A percentile compares a stretch with the other conserved stretches of the same genome.
Evolutionary conservation across 53 echinoderm and acorn worm species (phyloP).

Genomic region (Henricia sp.): DNA sequence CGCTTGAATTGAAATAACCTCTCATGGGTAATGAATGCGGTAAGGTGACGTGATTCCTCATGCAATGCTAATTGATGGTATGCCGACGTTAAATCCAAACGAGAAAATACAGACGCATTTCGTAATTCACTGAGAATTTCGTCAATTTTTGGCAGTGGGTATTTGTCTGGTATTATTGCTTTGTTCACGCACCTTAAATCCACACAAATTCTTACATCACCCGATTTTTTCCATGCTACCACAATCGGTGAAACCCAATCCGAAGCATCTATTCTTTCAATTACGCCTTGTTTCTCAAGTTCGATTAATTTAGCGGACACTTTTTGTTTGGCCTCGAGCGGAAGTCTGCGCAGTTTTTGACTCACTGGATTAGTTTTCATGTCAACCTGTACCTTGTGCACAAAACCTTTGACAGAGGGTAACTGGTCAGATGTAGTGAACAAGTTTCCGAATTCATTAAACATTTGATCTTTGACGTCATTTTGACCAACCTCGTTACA

Average conservation of each 20-base stretch:
- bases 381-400: slow-evolving; percentile 33
- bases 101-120: slow-evolving; percentile 53
- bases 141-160: slow-evolving; percentile 72
- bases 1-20: slow-evolving; percentile 65
- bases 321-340: slow-evolving; percentile 49
- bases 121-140: slow-evolving; percentile 59
- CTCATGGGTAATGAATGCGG: slow-evolving; percentile 77
- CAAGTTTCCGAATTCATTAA: background rate
- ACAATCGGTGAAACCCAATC: slow-evolving; percentile 81
- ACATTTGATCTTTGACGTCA: background rate
- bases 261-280: slow-evolving; percentile 62
- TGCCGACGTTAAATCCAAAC: slow-evolving; percentile 64
- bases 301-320: slow-evolving; percentile 68
- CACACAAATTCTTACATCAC: slow-evolving; percentile 69
- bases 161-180: slow-evolving; percentile 68
- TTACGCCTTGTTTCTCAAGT: slow-evolving; percentile 70
- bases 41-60: slow-evolving; percentile 58
- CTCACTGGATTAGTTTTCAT: slow-evolving; percentile 24
- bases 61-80: slow-evolving; percentile 67
- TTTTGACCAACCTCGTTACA: background rate
- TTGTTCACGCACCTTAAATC: slow-evolving; percentile 71
- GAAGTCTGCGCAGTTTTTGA: slow-evolving; percentile 38
- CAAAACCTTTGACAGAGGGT: background rate
- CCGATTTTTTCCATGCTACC: slow-evolving; percentile 58
- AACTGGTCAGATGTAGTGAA: background rate